Conservation (phyloP, 2,797 vertebrate species). For the Leptatherina wallacei region DNA sequence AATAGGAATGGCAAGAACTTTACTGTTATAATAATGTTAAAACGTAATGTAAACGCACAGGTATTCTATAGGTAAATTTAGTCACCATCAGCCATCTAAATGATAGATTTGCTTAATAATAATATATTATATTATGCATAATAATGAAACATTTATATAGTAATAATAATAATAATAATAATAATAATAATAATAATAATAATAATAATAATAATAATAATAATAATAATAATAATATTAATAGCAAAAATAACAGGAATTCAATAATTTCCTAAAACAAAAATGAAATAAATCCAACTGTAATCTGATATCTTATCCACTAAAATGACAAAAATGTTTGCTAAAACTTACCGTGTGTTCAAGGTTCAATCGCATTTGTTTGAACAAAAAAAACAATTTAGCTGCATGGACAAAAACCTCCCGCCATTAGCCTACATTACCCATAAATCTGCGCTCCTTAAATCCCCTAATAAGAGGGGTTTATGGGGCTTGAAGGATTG, state of each 20-base stretch:
- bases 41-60: neutral
- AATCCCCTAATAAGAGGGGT: conserved; percentile 29
- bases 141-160: too few relatives aligned
- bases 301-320: neutral
- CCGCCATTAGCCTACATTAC: conserved; percentile 59
- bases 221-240: too few relatives aligned
- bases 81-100: too few relatives aligned
- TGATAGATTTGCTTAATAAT: too few relatives aligned
- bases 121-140: too few relatives aligned
- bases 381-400: neutral
- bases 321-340: neutral
- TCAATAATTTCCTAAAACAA: neutral
- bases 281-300: neutral
- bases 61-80: too few relatives aligned
- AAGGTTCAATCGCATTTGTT: too few relatives aligned
- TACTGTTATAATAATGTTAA: too few relatives aligned
- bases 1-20: neutral
- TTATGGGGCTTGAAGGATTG: conserved; percentile 69
- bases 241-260: too few relatives aligned
- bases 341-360: neutral
- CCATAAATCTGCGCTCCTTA: conserved; percentile 54
- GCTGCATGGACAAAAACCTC: neutral
- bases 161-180: too few relatives aligned
- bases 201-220: too few relatives aligned
- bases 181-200: too few relatives aligned